phyloP scores from a whole-genome alignment of 2,888 invertebrate genomes.

The Actias luna region DNA sequence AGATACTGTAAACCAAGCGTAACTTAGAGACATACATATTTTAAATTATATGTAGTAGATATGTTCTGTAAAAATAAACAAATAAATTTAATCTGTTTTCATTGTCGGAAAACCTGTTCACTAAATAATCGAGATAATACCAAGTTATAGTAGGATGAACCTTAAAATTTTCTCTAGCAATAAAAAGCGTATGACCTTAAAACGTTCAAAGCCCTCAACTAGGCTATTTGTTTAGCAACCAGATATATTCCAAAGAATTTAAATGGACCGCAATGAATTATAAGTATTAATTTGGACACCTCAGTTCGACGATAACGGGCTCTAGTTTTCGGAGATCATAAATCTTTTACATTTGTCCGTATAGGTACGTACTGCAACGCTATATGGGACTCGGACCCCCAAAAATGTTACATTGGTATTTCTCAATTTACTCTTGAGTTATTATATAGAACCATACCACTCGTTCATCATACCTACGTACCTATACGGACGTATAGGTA shows the following conservation, averaged over 20 bases:
- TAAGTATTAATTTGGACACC: slow-evolving; percentile 58
- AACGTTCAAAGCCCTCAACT: slow-evolving; percentile 14
- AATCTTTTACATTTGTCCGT: slow-evolving; percentile 38
- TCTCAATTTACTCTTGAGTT: too few species aligned
- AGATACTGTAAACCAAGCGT: too few species aligned
- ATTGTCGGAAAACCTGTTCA: too few species aligned
- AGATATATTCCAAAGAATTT: slow-evolving; percentile 40
- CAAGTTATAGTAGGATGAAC: background rate
- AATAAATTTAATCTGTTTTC: too few species aligned
- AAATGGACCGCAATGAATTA: slow-evolving; percentile 37
- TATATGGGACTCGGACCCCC: background rate
- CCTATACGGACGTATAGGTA: slow-evolving; percentile 8
- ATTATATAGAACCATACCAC: too few species aligned
- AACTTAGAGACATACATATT: too few species aligned
- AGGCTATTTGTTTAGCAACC: slow-evolving; percentile 35
- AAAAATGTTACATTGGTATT: background rate
- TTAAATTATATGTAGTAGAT: too few species aligned
- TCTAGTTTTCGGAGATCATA: slow-evolving; percentile 38
- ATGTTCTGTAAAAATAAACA: too few species aligned
- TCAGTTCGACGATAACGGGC: slow-evolving; percentile 24
- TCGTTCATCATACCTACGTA: too few species aligned
- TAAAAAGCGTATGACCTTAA: slow-evolving; percentile 1
- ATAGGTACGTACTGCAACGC: slow-evolving; percentile 2
- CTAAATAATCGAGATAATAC: too few species aligned
- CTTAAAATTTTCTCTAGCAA: background rate